Base-by-base conservation (phyloP, 1,140 invertebrate species). In the Teleopsis dalmanni region DNA sequence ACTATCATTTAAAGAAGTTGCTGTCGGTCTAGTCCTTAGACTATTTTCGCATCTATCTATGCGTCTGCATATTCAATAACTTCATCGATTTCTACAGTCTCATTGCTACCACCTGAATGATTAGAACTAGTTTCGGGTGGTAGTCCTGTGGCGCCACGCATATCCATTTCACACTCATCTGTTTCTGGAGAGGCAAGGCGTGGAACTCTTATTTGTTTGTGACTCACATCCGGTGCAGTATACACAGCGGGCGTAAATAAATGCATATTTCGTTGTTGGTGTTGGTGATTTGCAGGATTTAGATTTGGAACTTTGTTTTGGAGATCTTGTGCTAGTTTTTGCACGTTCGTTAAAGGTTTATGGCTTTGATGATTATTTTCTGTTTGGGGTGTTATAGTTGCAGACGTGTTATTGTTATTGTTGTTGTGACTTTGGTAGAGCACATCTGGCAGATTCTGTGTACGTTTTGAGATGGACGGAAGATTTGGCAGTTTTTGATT, bases 61-160 rank as follows among this genome's bases (percentile, higher is more conserved):
- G 53, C 48, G 37, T 71, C 68, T 22, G 53, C 67, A 57, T 71
- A 71, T 41, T 59, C 51, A 35, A 71, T 68, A 47, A 67, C 53
- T 53, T 71, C 68, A 36, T 64, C 59, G 18, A 71, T 67, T 54
- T 67, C 57, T 42, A 67, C 63, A 45, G 68, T 71, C 52, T 65
- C 62, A 58, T 67, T 56, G 26, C 67, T 70, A 33, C 65, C 67
- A 25, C 68, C 68, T 13, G 68, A 71, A 63, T 71, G 68, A 67
- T 70, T 55, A 13, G 68, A 71, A 0, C 58, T 58, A 2, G 55
- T 55, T 47, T 65, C 58, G n/a, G 52, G 34, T 40, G 54, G 55
- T 33, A 59, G 41, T 31, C 51, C 56, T 3, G 48, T 38, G 7
- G 60, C 62, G 14, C 54, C 58, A 10, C 58, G 51, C 54, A 60